Evolutionary conservation across 2,888 invertebrate genomes (phyloP), one percentile per base, ranked within the genome.

Genomic region (Nezara viridula): DNA sequence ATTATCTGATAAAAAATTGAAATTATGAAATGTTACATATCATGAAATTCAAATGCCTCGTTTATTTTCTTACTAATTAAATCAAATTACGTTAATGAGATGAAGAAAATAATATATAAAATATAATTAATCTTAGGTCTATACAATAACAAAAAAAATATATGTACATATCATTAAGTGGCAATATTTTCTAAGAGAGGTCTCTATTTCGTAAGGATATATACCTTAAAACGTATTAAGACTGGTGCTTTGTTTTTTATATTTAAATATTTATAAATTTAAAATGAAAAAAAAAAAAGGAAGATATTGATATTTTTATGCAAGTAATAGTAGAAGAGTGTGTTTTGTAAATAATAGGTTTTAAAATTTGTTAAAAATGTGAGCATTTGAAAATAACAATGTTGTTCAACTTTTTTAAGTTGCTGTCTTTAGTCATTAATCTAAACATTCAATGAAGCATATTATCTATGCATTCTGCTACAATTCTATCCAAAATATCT

Each of bases 101-200:
- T 85, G 24, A 81, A 40, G 81, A 50, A 32, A 32, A 77, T 21
- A 27, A 16, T 60, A 73, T 55, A 52, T 86, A 37, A 27, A 73
- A 21, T 60, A 88, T 32, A 85, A 85, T 37, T 81, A 88, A 50
- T 85, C 19, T 40, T 88, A 88, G 50, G 19, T 27, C 44, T 81
- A 81, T 81, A 37, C 19, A 73, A 37, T 12, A 37, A 73, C 19
- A 73, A 73, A 37, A 19, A 73, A 19, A 77, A 60, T 40, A 88
- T 50, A 50, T 88, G 88, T 88, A 88, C 88, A 88, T 88, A 88
- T 88, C 88, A 88, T 88, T 81, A 81, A 88, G 85, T 88, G 88
- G 88, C 88, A 88, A 88, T 88, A 88, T 85, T 88, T 88, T 88
- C 50, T 88, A 85, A 88, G 6, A 86, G 86, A 86, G 81, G 44